These are phyloP conservation scores for Leptosomus discolor DNA, from an alignment of 2,113 vertebrate genomes.

Conservation along the genomic window DNA sequence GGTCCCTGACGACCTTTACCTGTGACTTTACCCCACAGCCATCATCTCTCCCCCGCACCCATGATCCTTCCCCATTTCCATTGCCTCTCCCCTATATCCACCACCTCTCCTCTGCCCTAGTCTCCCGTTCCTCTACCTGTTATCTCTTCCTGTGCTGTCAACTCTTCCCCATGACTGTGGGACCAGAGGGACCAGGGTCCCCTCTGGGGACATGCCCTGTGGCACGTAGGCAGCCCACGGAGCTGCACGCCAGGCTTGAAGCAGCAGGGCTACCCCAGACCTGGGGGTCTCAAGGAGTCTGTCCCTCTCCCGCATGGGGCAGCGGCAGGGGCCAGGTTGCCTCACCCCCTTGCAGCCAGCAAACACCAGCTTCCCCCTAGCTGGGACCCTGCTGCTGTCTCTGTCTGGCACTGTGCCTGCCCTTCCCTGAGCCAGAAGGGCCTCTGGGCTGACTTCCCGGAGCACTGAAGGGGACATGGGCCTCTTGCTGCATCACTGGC, in stretches of 20 bases:
- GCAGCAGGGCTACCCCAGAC: neutral
- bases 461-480: neutral
- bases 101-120: neutral
- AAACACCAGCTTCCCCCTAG: neutral
- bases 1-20: neutral
- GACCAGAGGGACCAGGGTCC: neutral
- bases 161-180: neutral
- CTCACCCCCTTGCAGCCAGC: neutral
- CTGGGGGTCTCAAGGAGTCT: neutral
- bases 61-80: neutral
- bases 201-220: neutral
- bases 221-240: neutral
- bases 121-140: neutral
- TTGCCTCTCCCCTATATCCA: neutral
- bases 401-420: fast-evolving
- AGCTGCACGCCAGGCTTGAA: neutral
- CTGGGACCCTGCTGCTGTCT: neutral
- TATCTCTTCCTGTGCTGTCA: neutral
- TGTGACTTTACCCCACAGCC: neutral
- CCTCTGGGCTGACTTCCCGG: neutral
- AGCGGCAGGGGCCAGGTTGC: neutral
- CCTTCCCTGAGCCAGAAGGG: neutral
- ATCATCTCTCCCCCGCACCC: neutral
- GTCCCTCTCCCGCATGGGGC: neutral
- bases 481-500: neutral